Evolutionary conservation across 2,113 vertebrate genomes (phyloP), one percentile per base, ranked within the genome.

Genomic region (Parus major): DNA sequence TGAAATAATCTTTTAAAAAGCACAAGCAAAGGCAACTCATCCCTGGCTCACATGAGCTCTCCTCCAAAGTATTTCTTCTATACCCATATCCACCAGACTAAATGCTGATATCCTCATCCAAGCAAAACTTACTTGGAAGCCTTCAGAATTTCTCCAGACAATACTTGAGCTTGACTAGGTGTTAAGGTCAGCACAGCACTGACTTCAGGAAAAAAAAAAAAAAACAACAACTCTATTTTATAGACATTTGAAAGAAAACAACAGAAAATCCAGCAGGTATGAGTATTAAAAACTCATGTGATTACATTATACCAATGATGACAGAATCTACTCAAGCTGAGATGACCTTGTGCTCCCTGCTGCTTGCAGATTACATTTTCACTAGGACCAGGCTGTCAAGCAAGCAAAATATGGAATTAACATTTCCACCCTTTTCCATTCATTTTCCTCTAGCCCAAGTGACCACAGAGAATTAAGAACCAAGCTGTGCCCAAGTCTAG

Each of bases 41-140:
- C 78, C 22, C 36, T 2, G 2, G 25, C 27, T 83, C 64, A 78
- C 0, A 0, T 35, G 47, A 35, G 18, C 20, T 71, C 69, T 89
- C 44, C 35, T 92, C 63, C 17, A 15, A 80, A 77, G 36, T n/a
- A 59, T 47, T 84, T 86, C 15, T 75, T 77, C 70, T 21, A 31
- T 9, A 60, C 33, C 14, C 49, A 24, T 47, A 82, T 17, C 29
- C 36, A 63, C 13, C 7, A 10, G 29, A 55, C 33, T 77, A 80
- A 89, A 82, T 41, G 44, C 35, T 7, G 33, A 56, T 77, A 66
- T n/a, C 49, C 24, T 86, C 33, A 52, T 25, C 24, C 47, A 81
- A 85, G 41, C 9, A 83, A 76, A 91, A 80, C 2, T 44, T 75
- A n/a, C 31, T 83, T 46, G 16, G 5, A 88, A 83, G n/a, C 24